phyloP scores from a whole-genome alignment of 2,113 vertebrate species.

The Cyprinodon tularosa region DNA sequence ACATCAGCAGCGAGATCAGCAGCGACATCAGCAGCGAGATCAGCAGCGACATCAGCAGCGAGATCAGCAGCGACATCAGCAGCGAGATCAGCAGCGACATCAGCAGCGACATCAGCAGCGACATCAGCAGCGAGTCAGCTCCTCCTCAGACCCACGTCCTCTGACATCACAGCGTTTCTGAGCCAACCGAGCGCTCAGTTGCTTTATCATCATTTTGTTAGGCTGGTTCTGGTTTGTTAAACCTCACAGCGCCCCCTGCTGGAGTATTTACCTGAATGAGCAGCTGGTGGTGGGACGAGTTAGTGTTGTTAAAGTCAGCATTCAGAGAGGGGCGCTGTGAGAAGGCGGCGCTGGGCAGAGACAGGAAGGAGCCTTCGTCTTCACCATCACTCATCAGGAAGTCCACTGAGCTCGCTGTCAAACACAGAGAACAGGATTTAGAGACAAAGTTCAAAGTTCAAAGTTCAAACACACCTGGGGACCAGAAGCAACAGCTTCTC shows the following conservation, averaged over 20 bases:
- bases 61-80: no score
- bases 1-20: no score
- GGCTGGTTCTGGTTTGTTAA: neutral
- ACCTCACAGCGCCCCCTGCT: neutral
- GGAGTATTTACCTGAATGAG: conserved; percentile 74
- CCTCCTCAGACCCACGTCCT: neutral
- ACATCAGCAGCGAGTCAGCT: no score
- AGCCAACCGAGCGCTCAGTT: no score
- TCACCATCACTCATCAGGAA: conserved; percentile 73
- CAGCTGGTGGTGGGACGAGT: conserved; percentile 67
- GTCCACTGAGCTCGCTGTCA: conserved; percentile 76
- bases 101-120: no score
- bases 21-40: no score
- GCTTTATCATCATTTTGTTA: no score
- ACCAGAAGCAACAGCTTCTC: neutral
- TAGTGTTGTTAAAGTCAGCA: conserved; percentile 69
- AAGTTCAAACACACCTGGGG: neutral
- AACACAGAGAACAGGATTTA: neutral
- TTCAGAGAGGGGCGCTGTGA: conserved; percentile 76
- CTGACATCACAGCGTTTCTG: neutral
- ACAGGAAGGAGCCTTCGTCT: conserved; percentile 74
- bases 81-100: no score
- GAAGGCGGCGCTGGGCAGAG: conserved; percentile 71
- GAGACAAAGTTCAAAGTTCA: no score
- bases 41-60: neutral